These are phyloP conservation scores for Podarcis lilfordi DNA, from an alignment of 2,797 vertebrate genomes.

Conservation along the genomic window DNA sequence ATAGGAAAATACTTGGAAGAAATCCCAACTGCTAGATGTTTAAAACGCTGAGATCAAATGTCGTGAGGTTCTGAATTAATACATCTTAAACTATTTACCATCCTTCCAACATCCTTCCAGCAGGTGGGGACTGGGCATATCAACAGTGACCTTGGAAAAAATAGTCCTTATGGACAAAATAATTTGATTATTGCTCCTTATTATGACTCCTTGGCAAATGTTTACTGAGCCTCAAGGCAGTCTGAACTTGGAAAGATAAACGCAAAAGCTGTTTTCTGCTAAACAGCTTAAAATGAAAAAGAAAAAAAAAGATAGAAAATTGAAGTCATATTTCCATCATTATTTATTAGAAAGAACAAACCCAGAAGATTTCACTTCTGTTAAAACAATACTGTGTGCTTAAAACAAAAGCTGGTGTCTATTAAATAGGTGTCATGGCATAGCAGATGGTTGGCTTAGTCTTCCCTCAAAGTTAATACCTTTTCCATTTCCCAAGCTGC, in stretches of 20 bases:
- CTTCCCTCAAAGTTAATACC: conserved; percentile 10
- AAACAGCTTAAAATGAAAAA: conserved; percentile 22
- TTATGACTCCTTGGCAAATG: conserved; percentile 14
- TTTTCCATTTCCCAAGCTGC: conserved; percentile 20
- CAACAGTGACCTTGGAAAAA: background rate
- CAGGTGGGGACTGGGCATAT: background rate
- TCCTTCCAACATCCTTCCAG: background rate
- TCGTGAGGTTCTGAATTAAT: background rate
- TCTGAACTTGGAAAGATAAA: background rate
- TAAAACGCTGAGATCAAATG: background rate
- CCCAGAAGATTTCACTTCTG: conserved; percentile 31
- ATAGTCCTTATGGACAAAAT: background rate
- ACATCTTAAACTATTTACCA: background rate
- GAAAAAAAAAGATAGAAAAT: background rate
- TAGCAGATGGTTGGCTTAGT: background rate
- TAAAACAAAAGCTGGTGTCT: conserved; percentile 15
- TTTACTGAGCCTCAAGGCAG: background rate
- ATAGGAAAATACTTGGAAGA: background rate
- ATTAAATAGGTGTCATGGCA: conserved; percentile 27
- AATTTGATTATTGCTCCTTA: background rate
- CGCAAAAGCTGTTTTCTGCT: background rate
- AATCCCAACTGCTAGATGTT: background rate
- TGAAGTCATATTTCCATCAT: conserved; percentile 24
- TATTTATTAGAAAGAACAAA: conserved; percentile 43
- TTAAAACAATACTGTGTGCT: conserved; percentile 13